phyloP scores from a whole-genome alignment of 2,113 vertebrate species.

The Bubo blakistoni region DNA sequence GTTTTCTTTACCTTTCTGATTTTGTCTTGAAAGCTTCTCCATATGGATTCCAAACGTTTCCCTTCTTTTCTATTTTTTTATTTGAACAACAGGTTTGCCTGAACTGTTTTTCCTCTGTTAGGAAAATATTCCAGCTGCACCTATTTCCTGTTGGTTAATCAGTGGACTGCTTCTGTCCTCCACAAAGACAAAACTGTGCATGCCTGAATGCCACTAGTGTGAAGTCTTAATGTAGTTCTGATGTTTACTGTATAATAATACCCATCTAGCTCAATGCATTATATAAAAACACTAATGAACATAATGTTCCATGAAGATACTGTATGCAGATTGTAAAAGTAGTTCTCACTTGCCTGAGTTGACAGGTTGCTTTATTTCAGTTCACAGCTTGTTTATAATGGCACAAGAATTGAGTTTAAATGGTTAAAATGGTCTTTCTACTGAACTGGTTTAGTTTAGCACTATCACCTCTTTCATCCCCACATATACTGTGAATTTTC shows the following conservation, averaged over 20 bases:
- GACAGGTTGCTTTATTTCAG: background rate
- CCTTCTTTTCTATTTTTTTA: background rate
- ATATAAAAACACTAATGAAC: background rate
- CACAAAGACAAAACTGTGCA: background rate
- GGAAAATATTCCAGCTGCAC: background rate
- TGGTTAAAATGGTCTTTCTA: background rate
- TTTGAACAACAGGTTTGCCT: background rate
- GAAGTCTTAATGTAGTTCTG: background rate
- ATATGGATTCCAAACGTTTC: background rate
- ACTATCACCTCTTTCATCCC: background rate
- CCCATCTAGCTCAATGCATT: background rate
- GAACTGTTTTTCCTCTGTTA: background rate
- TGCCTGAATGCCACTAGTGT: background rate
- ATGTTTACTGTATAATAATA: background rate
- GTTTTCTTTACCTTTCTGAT: background rate
- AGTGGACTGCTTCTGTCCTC: background rate
- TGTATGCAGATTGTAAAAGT: rapidly evolving
- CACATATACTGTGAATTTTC: background rate
- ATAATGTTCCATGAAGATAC: background rate
- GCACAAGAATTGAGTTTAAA: background rate
- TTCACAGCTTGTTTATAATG: background rate
- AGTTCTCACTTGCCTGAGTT: background rate
- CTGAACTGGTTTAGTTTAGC: background rate
- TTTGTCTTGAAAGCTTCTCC: background rate
- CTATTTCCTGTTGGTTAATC: background rate